A percentile compares a stretch with the other conserved stretches of the same genome.
phyloP scores from a whole-genome alignment of 2,797 vertebrate genomes.

The Melanotaenia trifasciata region DNA sequence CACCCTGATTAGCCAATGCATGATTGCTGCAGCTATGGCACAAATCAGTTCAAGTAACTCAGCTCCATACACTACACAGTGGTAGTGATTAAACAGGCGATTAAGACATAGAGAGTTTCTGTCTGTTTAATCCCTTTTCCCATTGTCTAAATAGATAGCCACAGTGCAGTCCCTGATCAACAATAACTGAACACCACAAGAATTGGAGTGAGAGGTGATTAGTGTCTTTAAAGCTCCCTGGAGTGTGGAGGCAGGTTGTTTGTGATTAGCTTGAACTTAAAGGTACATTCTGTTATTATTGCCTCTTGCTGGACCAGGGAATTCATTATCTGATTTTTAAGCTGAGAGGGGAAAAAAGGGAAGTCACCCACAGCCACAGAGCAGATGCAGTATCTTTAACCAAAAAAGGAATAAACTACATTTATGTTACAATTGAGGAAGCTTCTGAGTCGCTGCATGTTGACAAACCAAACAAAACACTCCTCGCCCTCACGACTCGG shows the following conservation, averaged over 20 bases:
- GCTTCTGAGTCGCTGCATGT: conserved; percentile 42
- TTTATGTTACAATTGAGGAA: conserved; percentile 36
- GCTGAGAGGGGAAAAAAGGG: conserved; percentile 9
- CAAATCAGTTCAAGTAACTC: conserved; percentile 82
- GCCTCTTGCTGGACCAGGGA: conserved; percentile 53
- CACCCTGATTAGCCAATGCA: conserved; percentile 78
- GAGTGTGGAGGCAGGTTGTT: conserved; percentile 73
- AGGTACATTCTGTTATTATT: conserved; percentile 71
- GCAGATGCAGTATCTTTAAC: conserved; percentile 55
- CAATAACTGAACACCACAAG: conserved; percentile 68
- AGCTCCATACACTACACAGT: conserved; percentile 70
- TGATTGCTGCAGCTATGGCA: conserved; percentile 74
- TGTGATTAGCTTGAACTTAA: conserved; percentile 74
- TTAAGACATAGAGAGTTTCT: conserved; percentile 74
- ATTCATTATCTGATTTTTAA: conserved; percentile 70
- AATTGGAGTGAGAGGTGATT: conserved; percentile 77
- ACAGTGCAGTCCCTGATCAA: conserved; percentile 69
- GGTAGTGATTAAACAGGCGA: conserved; percentile 79
- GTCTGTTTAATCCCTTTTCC: conserved; percentile 71
- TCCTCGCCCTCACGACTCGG: conserved; percentile 57
- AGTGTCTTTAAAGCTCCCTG: conserved; percentile 74
- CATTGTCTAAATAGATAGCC: conserved; percentile 67
- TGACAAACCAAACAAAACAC: conserved; percentile 67
- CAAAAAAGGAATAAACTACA: conserved; percentile 43
- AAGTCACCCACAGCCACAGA: conserved; percentile 26